These are phyloP conservation scores for Rafetus swinhoei DNA, from an alignment of 2,113 vertebrate species.

Conservation along the genomic window DNA sequence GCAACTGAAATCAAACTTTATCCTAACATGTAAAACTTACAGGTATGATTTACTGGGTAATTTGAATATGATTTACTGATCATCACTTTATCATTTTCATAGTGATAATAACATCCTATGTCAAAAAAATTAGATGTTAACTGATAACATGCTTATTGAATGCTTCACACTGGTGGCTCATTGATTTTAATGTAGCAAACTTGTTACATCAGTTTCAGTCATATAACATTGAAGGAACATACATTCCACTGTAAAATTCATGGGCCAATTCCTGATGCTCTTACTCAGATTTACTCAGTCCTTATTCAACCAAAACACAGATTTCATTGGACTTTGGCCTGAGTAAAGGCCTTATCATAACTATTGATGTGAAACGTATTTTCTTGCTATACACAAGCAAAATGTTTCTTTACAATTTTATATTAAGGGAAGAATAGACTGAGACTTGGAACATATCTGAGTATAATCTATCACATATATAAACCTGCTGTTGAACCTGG, in stretches of 20 bases:
- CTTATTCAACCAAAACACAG: neutral
- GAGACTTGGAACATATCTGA: neutral
- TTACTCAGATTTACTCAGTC: neutral
- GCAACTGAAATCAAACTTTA: neutral
- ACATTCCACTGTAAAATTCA: neutral
- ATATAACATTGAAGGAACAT: neutral
- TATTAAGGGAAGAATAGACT: neutral
- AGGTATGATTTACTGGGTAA: neutral
- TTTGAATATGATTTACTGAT: neutral
- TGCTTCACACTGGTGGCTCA: neutral
- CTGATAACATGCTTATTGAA: accelerated
- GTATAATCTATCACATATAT: neutral
- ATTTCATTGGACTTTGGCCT: neutral
- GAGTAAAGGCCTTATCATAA: neutral
- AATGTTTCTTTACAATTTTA: neutral
- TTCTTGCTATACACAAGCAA: neutral
- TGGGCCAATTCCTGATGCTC: neutral
- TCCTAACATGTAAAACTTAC: neutral
- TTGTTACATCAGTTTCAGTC: neutral
- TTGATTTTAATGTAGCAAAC: neutral
- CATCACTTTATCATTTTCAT: neutral
- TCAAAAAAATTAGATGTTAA: neutral
- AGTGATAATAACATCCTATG: neutral
- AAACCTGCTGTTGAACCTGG: neutral
- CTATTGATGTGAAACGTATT: neutral